These are phyloP conservation scores for Drosophila watanabei DNA, from an alignment of 1,140 invertebrate species.

Conservation along the genomic window DNA sequence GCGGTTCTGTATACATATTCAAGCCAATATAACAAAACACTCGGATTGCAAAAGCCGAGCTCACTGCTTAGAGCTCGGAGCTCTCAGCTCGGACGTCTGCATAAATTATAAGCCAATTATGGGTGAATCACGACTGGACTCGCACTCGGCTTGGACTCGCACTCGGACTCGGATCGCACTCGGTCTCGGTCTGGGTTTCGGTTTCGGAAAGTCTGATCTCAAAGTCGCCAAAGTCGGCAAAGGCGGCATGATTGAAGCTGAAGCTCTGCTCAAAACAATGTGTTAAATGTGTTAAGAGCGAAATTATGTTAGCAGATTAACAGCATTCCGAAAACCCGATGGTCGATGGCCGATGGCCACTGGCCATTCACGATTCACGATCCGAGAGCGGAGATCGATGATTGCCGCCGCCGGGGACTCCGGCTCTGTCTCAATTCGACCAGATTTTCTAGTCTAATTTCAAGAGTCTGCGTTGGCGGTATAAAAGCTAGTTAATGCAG, in stretches of 20 bases:
- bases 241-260: slow-evolving; percentile 73
- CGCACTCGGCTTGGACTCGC: slow-evolving; percentile 15
- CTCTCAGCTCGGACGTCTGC: slow-evolving; percentile 45
- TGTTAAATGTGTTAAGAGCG: slow-evolving; percentile 84
- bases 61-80: neutral
- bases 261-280: slow-evolving; percentile 69
- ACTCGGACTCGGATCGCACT: slow-evolving; percentile 18
- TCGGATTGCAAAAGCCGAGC: slow-evolving; percentile 53
- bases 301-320: slow-evolving; percentile 84
- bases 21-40: slow-evolving; percentile 66
- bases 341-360: slow-evolving; percentile 67
- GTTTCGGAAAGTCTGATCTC: slow-evolving; percentile 10
- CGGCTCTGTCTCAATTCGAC: slow-evolving; percentile 63
- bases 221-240: slow-evolving; percentile 46
- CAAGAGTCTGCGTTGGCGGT: slow-evolving; percentile 67
- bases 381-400: slow-evolving; percentile 32
- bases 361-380: slow-evolving; percentile 41
- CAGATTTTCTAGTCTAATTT: slow-evolving; percentile 73
- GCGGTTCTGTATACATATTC: slow-evolving; percentile 71
- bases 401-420: slow-evolving; percentile 24
- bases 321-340: slow-evolving; percentile 74
- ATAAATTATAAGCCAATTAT: slow-evolving; percentile 84
- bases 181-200: slow-evolving; percentile 6
- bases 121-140: slow-evolving; percentile 74
- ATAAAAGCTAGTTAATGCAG: slow-evolving; percentile 77